Conservation (phyloP, 1,140 invertebrate species). For the Hetaerina americana region DNA sequence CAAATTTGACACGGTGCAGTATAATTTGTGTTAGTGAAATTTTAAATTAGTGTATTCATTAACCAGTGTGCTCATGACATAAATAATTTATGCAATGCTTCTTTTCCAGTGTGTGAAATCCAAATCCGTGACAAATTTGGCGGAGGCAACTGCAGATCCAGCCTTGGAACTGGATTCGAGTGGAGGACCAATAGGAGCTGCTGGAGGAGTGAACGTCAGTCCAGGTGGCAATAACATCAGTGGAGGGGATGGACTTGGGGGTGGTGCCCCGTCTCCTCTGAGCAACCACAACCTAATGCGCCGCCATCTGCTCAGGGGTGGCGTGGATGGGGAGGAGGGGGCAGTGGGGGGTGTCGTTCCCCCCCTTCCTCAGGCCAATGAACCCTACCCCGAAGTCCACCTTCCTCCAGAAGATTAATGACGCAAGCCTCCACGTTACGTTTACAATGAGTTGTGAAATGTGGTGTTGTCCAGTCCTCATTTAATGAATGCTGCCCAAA, state of each 20-base stretch:
- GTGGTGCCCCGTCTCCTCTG: constrained; percentile 4
- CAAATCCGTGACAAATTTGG: constrained; percentile 86
- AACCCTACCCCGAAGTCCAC: neutral
- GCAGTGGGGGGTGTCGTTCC: constrained; percentile 26
- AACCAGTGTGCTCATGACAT: too few relatives aligned
- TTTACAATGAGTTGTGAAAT: neutral
- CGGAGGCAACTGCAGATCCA: constrained; percentile 81
- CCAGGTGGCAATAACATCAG: constrained; percentile 14
- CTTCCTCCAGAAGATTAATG: neutral
- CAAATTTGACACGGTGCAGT: too few relatives aligned
- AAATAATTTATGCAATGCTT: too few relatives aligned
- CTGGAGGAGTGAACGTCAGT: constrained; percentile 28
- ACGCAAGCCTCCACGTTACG: neutral
- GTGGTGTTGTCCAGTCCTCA: neutral
- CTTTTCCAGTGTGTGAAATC: constrained; percentile 75
- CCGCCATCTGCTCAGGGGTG: constrained; percentile 17
- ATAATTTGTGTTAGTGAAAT: too few relatives aligned
- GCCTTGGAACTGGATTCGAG: constrained; percentile 42
- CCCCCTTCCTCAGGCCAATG: constrained; percentile 12
- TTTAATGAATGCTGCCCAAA: neutral
- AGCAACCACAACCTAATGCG: neutral
- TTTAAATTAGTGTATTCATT: too few relatives aligned
- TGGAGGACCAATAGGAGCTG: constrained; percentile 12
- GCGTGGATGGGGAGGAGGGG: constrained; percentile 25
- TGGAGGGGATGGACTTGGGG: neutral